Percentiles rank a stretch among this genome's conserved stretches.
These are phyloP conservation scores for Leucopsar rothschildi DNA, from an alignment of 2,113 vertebrate genomes.

Conservation along the genomic window DNA sequence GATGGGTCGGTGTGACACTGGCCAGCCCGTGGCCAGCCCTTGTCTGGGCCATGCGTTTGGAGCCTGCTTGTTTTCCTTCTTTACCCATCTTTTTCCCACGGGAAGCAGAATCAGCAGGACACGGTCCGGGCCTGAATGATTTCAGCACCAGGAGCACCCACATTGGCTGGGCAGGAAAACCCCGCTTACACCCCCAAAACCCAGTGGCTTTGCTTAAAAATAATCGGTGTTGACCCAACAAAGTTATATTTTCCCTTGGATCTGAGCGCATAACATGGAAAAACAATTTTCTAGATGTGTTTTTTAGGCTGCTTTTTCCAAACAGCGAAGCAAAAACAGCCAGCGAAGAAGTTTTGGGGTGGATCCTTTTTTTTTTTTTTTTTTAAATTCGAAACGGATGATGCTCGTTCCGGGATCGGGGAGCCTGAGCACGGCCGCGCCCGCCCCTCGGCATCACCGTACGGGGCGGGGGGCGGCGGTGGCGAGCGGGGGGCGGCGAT, in stretches of 20 bases:
- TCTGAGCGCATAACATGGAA: not conserved
- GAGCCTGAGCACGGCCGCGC: not conserved
- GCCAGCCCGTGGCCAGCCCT: not conserved
- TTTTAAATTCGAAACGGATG: not conserved
- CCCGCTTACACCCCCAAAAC: not conserved
- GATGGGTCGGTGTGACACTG: accelerated
- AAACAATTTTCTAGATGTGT: not conserved
- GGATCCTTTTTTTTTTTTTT: not conserved
- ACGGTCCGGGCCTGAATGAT: accelerated
- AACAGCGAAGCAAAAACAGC: not conserved
- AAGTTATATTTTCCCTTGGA: not conserved
- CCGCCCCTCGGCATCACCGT: not conserved
- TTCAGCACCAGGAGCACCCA: not conserved
- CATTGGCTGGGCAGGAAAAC: not conserved
- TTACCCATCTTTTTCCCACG: not conserved
- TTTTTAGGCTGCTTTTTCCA: not conserved
- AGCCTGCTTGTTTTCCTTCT: not conserved
- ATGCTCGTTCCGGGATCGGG: not conserved
- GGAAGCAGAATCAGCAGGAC: accelerated
- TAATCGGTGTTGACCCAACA: accelerated
- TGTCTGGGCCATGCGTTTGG: accelerated
- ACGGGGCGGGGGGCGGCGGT: not conserved
- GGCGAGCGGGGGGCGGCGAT: not conserved
- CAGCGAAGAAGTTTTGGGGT: not conserved
- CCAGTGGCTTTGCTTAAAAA: not conserved